Conservation (phyloP, 2,888 invertebrate genomes). For the Xylota segnis region DNA sequence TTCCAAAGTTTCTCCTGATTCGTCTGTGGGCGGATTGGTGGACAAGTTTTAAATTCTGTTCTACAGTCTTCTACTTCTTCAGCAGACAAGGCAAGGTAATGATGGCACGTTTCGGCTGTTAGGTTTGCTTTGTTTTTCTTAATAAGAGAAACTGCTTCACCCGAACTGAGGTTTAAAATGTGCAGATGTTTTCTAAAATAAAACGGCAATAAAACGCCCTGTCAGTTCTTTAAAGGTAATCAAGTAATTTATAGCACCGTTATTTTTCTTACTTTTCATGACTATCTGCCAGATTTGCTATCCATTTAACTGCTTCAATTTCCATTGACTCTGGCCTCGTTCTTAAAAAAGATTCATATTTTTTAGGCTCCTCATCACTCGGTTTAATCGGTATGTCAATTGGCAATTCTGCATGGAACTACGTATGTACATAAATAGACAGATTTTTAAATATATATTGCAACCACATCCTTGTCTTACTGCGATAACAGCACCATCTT, state of each 20-base stretch:
- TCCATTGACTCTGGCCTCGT: slow-evolving; percentile 89
- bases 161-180: slow-evolving; percentile 89
- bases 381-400: slow-evolving; percentile 80
- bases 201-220: not conserved
- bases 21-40: slow-evolving; percentile 87
- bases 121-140: slow-evolving; percentile 86
- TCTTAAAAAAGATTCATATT: slow-evolving; percentile 87
- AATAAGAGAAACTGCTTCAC: slow-evolving; percentile 87
- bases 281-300: slow-evolving; percentile 85
- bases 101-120: slow-evolving; percentile 90
- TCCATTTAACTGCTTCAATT: slow-evolving; percentile 87
- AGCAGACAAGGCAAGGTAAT: slow-evolving; percentile 88
- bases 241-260: not conserved
- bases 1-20: slow-evolving; percentile 89
- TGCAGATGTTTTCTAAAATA: slow-evolving; percentile 87
- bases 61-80: slow-evolving; percentile 87
- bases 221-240: not conserved
- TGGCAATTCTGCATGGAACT: slow-evolving; percentile 91
- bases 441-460: not conserved
- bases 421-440: not conserved
- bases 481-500: slow-evolving; percentile 87
- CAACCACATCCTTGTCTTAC: slow-evolving; percentile 84
- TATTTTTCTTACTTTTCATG: slow-evolving; percentile 77
- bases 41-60: slow-evolving; percentile 90
- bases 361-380: slow-evolving; percentile 85